Percentiles rank a stretch among this genome's conserved stretches.
These are phyloP conservation scores for Spilarctia lutea DNA, from an alignment of 2,888 invertebrate genomes.

Conservation along the genomic window DNA sequence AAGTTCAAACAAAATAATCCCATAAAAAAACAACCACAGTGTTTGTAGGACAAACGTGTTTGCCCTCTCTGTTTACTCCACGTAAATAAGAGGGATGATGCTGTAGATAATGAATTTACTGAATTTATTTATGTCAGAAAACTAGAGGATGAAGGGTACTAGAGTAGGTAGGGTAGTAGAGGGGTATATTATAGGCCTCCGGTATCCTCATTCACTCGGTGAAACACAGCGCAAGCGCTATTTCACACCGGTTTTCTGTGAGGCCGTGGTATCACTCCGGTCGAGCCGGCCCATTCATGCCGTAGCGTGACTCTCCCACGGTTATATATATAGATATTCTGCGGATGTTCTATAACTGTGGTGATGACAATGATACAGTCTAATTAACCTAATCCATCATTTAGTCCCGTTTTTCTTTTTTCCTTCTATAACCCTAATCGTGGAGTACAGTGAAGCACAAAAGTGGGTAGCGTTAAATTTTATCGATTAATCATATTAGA, in stretches of 20 bases:
- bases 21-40: slow-evolving; percentile 15
- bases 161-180: background rate
- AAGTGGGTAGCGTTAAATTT: slow-evolving; percentile 59
- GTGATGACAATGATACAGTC: background rate
- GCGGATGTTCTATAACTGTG: background rate
- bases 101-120: background rate
- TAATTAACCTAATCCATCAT: background rate
- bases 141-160: background rate
- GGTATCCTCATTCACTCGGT: no score
- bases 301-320: no score
- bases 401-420: background rate
- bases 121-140: background rate
- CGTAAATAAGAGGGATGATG: slow-evolving; percentile 22
- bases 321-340: no score
- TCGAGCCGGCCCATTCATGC: background rate
- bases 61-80: slow-evolving; percentile 12
- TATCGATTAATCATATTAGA: slow-evolving; percentile 66
- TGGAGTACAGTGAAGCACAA: slow-evolving; percentile 56
- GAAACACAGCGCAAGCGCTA: no score
- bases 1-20: slow-evolving; percentile 15
- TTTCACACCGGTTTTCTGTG: no score
- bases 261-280: background rate
- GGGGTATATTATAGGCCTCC: no score
- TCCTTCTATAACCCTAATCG: slow-evolving; percentile 14
- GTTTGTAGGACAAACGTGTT: slow-evolving; percentile 9